Evolutionary conservation across 2,888 invertebrate genomes (phyloP).

Genomic region (Argyra leucocephala): DNA sequence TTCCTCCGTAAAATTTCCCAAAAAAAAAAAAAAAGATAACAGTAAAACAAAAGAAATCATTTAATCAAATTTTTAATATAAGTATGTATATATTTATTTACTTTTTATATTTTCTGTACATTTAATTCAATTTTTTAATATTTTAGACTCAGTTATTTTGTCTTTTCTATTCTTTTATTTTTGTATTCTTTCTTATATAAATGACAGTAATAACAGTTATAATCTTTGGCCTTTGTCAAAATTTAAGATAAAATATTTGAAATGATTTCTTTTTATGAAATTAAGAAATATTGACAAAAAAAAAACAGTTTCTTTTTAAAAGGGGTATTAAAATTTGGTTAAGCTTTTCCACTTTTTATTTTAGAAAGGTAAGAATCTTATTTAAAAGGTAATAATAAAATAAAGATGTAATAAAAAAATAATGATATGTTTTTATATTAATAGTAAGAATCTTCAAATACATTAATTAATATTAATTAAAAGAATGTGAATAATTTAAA

Average conservation of each 20-base stretch:
- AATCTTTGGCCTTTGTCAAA: conserved; percentile 6
- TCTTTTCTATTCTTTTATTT: not conserved
- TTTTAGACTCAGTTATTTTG: not conserved
- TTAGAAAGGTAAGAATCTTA: too few relatives aligned
- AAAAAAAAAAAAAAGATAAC: not conserved
- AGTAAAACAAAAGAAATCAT: not conserved
- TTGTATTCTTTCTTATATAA: not conserved
- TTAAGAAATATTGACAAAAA: not conserved
- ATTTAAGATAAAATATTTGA: conserved; percentile 1
- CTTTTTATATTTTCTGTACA: not conserved
- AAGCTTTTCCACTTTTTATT: too few relatives aligned
- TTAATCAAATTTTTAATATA: not conserved
- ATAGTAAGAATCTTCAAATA: too few relatives aligned
- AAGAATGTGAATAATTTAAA: too few relatives aligned
- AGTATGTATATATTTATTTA: too few relatives aligned
- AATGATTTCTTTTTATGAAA: not conserved
- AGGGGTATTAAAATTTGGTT: too few relatives aligned
- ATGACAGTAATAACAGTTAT: conserved; percentile 1
- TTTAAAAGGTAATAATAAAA: too few relatives aligned
- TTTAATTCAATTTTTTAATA: not conserved
- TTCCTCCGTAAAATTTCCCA: not conserved
- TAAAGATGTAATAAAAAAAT: too few relatives aligned
- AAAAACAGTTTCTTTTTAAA: too few relatives aligned
- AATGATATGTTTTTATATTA: too few relatives aligned
- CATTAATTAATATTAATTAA: too few relatives aligned